A percentile compares a stretch with the other conserved stretches of the same genome.
These are phyloP conservation scores for Heliconius charithonia DNA, from an alignment of 2,888 invertebrate species.

Conservation along the genomic window DNA sequence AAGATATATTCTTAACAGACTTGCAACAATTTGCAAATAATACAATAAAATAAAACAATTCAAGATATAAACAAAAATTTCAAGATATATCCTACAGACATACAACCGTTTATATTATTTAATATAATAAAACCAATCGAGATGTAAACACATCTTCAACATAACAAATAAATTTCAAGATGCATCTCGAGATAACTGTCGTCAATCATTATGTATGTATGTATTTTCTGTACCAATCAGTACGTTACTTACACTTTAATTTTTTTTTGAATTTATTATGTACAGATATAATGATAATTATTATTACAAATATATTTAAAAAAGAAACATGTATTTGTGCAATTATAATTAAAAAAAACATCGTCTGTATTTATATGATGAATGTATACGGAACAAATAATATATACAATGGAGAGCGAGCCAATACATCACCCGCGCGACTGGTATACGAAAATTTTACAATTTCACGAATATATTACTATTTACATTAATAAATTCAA, in stretches of 20 bases:
- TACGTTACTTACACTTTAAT: background rate
- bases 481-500: background rate
- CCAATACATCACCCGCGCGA: background rate
- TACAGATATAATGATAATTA: background rate
- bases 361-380: background rate
- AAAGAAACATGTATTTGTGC: conserved; percentile 5
- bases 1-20: background rate
- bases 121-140: background rate
- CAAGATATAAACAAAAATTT: background rate
- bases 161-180: background rate
- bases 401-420: conserved; percentile 20
- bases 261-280: background rate
- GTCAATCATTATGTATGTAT: background rate
- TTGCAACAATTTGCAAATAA: background rate
- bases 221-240: background rate
- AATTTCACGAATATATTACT: background rate
- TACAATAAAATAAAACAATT: background rate
- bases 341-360: background rate
- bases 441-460: background rate
- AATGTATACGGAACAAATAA: background rate
- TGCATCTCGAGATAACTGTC: background rate
- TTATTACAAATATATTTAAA: background rate
- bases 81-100: background rate
- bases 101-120: background rate
- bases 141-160: background rate